Evolutionary conservation across 2,113 vertebrate genomes (phyloP).

Genomic region (Hippocampus guttulatus): DNA sequence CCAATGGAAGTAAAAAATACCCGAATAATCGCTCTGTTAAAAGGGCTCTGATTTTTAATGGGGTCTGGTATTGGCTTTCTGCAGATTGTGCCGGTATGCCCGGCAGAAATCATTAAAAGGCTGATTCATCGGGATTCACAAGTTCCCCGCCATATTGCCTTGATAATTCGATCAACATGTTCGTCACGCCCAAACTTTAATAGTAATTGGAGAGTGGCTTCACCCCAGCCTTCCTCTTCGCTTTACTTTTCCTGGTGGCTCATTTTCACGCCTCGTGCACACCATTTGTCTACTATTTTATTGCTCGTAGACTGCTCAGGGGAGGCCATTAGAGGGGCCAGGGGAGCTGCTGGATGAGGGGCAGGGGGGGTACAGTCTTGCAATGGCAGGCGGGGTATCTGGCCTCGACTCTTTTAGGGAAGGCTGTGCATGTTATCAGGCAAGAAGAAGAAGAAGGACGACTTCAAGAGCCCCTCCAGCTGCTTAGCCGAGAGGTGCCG

Average conservation of each 20-base stretch:
- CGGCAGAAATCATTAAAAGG: background rate
- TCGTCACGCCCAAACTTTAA: conserved; percentile 1
- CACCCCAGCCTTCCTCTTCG: background rate
- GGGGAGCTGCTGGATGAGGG: background rate
- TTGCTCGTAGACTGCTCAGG: conserved; percentile 23
- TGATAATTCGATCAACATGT: conserved; percentile 5
- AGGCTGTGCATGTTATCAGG: conserved; percentile 20
- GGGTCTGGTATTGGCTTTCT: background rate
- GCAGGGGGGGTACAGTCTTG: background rate
- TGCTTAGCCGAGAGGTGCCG: conserved; percentile 54
- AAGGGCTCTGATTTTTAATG: background rate
- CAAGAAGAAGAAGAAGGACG: conserved; percentile 29
- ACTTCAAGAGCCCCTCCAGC: conserved; percentile 43
- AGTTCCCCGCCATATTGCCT: conserved; percentile 8
- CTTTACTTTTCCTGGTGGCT: conserved; percentile 20
- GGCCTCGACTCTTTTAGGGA: conserved; percentile 1
- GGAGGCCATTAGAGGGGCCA: background rate
- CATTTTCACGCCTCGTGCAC: conserved; percentile 22
- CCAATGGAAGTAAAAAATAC: background rate
- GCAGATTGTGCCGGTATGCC: background rate
- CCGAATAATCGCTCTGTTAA: background rate
- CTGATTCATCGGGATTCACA: background rate
- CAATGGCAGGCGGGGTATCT: background rate
- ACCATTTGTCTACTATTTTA: conserved; percentile 39
- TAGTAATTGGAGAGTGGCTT: background rate